Conservation (phyloP, 2,113 vertebrate species). For the Colaptes auratus region DNA sequence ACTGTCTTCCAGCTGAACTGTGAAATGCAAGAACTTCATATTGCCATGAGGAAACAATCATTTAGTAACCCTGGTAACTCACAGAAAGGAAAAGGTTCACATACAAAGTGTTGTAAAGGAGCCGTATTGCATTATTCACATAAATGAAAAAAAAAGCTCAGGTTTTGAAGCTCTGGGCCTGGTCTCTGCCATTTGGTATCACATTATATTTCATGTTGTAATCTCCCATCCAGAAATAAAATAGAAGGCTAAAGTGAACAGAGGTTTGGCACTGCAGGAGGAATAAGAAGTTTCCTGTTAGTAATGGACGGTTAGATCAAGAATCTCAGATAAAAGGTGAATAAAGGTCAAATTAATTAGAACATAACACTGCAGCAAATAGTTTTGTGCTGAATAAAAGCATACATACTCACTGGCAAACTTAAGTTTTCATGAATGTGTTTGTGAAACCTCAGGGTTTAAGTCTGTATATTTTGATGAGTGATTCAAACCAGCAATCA, state of each 20-base stretch:
- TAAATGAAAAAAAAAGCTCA: neutral
- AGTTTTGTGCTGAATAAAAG: neutral
- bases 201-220: neutral
- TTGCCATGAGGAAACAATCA: neutral
- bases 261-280: neutral
- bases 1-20: neutral
- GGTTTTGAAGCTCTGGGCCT: neutral
- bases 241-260: neutral
- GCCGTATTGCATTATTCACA: neutral
- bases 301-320: neutral
- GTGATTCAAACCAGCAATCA: neutral
- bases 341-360: neutral
- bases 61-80: neutral
- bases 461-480: neutral
- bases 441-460: neutral
- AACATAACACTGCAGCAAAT: neutral
- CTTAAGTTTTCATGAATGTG: neutral
- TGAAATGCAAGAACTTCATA: neutral
- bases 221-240: neutral
- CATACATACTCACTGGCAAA: neutral
- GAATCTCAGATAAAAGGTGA: neutral
- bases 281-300: neutral
- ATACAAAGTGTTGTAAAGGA: neutral
- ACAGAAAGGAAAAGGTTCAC: neutral
- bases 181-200: neutral